Percentiles rank a stretch among this genome's conserved stretches.
phyloP scores from a whole-genome alignment of 2,888 invertebrate species.

The Apotomis betuletana region DNA sequence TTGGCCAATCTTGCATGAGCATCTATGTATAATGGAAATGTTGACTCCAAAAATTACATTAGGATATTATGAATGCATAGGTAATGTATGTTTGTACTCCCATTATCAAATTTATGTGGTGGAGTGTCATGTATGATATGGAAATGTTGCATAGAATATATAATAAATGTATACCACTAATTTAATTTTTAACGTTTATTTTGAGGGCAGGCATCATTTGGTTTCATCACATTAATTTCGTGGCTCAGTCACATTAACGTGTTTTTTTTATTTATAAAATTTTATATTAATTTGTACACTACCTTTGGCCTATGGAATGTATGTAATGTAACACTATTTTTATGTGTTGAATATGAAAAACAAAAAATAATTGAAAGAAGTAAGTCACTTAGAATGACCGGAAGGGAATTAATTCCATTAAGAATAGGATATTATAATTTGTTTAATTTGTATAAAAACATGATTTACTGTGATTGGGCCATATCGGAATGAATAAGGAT shows the following conservation, averaged over 20 bases:
- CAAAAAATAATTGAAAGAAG: background rate
- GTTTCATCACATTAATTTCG: conserved; percentile 44
- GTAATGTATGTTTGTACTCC: conserved; percentile 70
- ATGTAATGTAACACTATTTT: background rate
- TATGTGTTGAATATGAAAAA: background rate
- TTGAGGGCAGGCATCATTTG: conserved; percentile 36
- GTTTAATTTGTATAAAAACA: background rate
- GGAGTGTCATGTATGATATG: conserved; percentile 59
- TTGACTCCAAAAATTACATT: conserved; percentile 77
- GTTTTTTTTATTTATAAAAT: background rate
- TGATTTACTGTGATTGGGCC: conserved; percentile 30
- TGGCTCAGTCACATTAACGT: conserved; percentile 29
- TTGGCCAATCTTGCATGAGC: conserved; percentile 64
- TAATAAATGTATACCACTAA: conserved; percentile 72
- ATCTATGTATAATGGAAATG: conserved; percentile 67
- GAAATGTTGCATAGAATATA: conserved; percentile 52
- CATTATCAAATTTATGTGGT: conserved; percentile 68
- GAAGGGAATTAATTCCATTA: too few species aligned
- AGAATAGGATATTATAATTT: background rate
- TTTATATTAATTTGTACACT: background rate
- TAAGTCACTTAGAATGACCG: background rate
- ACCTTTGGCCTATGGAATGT: conserved; percentile 5
- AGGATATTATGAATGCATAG: conserved; percentile 70
- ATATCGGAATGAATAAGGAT: conserved; percentile 39
- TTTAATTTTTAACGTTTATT: conserved; percentile 57